Conservation (phyloP, 2,888 invertebrate species). For the Melolontha melolontha region DNA sequence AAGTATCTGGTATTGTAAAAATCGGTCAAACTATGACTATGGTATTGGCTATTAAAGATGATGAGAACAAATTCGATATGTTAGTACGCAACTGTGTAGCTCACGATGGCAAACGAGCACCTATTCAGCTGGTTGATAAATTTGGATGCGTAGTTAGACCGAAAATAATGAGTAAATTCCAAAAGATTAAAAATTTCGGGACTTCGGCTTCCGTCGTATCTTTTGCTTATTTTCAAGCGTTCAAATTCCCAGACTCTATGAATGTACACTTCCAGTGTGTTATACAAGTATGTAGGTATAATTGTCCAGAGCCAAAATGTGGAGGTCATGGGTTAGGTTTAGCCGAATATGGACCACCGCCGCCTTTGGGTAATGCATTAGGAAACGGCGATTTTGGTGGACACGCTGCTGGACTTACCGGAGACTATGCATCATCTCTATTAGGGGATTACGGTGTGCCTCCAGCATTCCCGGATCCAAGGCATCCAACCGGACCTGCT, state of each 20-base stretch:
- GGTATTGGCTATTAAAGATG: slow-evolving; percentile 95
- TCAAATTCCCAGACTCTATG: slow-evolving; percentile 97
- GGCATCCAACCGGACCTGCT: slow-evolving; percentile 87
- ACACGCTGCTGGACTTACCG: slow-evolving; percentile 62
- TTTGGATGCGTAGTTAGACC: slow-evolving; percentile 94
- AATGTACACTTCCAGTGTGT: slow-evolving; percentile 98
- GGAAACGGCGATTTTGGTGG: slow-evolving; percentile 64
- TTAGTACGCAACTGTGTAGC: slow-evolving; percentile 94
- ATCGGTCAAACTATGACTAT: slow-evolving; percentile 98
- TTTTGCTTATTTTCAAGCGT: slow-evolving; percentile 96
- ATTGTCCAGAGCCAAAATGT: slow-evolving; percentile 94
- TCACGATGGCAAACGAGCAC: slow-evolving; percentile 93
- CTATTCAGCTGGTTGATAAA: slow-evolving; percentile 93
- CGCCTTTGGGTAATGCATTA: slow-evolving; percentile 60
- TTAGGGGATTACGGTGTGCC: slow-evolving; percentile 79
- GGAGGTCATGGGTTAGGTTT: slow-evolving; percentile 72
- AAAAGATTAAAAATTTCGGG: slow-evolving; percentile 95
- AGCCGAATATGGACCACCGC: slow-evolving; percentile 77
- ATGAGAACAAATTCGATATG: slow-evolving; percentile 97
- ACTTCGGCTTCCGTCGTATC: slow-evolving; percentile 94
- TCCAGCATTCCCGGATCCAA: slow-evolving; percentile 87
- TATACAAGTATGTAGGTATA: slow-evolving; percentile 93
- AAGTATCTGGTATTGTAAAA: slow-evolving; percentile 95
- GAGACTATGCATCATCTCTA: slow-evolving; percentile 79
- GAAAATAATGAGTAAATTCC: slow-evolving; percentile 96